phyloP scores from a whole-genome alignment of 2,888 invertebrate genomes.

The Tanypteryx hageni region DNA sequence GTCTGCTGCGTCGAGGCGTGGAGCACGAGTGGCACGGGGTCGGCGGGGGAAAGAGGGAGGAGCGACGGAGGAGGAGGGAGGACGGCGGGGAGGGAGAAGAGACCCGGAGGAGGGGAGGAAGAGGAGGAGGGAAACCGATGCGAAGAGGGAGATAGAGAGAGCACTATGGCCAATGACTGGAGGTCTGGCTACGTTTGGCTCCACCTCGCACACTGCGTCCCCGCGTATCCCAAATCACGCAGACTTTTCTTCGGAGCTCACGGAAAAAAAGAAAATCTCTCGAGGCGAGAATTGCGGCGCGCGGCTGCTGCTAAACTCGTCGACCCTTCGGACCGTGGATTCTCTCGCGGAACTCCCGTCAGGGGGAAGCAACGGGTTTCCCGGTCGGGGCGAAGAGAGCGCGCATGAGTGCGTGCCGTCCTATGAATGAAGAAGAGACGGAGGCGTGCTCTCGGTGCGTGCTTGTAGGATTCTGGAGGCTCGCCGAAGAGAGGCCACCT shows the following conservation, averaged over 20 bases:
- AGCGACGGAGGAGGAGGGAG: background rate
- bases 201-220: slow-evolving; percentile 47
- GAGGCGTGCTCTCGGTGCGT: slow-evolving; percentile 47
- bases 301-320: background rate
- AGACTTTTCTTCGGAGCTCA: background rate
- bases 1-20: slow-evolving; percentile 47
- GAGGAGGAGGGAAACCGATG: background rate
- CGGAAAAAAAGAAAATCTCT: background rate
- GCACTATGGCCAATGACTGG: slow-evolving; percentile 64
- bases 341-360: background rate
- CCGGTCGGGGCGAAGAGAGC: too few species aligned
- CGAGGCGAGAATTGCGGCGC: background rate
- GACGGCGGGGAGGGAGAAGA: slow-evolving; percentile 3
- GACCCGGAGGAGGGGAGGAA: background rate
- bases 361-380: background rate
- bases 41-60: background rate
- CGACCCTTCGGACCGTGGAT: background rate
- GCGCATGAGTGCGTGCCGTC: background rate
- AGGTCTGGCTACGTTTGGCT: slow-evolving; percentile 5
- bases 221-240: slow-evolving; percentile 54
- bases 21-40: slow-evolving; percentile 11
- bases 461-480: slow-evolving; percentile 42
- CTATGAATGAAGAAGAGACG: background rate
- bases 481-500: slow-evolving; percentile 39
- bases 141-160: background rate